Base-by-base conservation (phyloP, 2,888 invertebrate species). In the Cryptocephalus moraei region DNA sequence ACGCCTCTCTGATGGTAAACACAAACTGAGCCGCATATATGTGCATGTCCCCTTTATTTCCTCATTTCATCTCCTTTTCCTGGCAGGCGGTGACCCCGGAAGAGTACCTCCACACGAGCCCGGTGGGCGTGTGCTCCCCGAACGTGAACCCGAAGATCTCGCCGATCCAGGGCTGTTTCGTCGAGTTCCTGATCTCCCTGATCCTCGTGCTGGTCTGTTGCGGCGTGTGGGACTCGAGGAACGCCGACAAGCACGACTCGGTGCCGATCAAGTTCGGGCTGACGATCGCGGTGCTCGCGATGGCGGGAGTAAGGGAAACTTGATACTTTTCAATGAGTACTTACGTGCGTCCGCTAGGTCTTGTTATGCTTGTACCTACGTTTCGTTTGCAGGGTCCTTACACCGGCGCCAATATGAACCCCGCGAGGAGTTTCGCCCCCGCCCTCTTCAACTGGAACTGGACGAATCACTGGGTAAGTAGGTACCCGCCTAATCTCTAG, bases 191-290 rank as follows among this genome's bases (percentile, higher is more conserved):
- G 0, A 71, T 82, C n/a, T 82, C 87, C 0, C 71, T 75, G 4
- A 75, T 82, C 0, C 69, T 89, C 32, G 74, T 79, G 22, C 72
- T 86, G 43, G 73, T 86, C 31, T 79, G 79, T 51, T 86, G 85
- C 61, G 80, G 80, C 0, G 72, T 84, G 8, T 86, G 84, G 84
- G 87, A 89, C 65, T 77, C 80, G 8, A 73, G 82, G 49, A 84
- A 86, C 62, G 65, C 71, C 14, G 72, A 75, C 41, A 81, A 80
- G 59, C 76, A 78, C 43, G 86, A 86, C 53, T 81, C 83, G 0
- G 69, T 74, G 1, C 64, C 85, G 0, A 69, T 87, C 22, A 80
- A 81, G 57, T 84, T 86, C 58, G 86, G 84, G 44, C 70, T 86
- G 43, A 73, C 81, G 1, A 74, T 88, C 50, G 70, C 77, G 12